Base-by-base conservation (phyloP, 2,113 vertebrate genomes). In the human (Homo sapiens) region DNA sequence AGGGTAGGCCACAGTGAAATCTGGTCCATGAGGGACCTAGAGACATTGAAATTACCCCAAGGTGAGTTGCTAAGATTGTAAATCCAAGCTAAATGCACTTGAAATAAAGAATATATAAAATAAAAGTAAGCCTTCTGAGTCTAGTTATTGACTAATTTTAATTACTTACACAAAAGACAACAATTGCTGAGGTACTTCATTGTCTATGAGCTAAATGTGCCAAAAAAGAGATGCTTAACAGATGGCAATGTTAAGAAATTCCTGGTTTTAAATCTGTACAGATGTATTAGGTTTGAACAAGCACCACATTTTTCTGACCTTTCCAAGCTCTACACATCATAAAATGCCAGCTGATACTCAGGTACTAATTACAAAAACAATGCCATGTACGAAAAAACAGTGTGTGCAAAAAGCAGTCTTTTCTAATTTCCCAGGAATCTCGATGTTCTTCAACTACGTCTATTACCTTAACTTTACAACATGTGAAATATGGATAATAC, bases 1-100 rank as follows among this genome's bases (percentile, higher is more conserved):
- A 10, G 38, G 38, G 70, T 27, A 5, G 35, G 32, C 22, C 32
- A 13, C 0, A 0, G 35, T 30, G 16, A 38, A 8, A 38, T 48
- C 72, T n/a, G 38, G 30, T 14, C 20, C 35, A 40, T 4, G 25
- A 89, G 72, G 32, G 27, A 48, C 48, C 23, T 22, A 12, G 57
- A 81, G 30, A 40, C 22, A 48, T 4, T 48, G 9, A 14, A 1
- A 25, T 78, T 10, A 23, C 11, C 22, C 78, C 8, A 4, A 14
- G 18, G 14, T 27, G 38, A 73, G 23, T 35, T 11, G 9, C 57
- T 52, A 18, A 48, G 72, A 45, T 11, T 16, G 10, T 18, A 75
- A 4, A 45, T 20, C 66, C 32, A 12, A 38, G 13, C 30, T 10
- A n/a, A 79, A 57, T 9, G 22, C 45, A 20, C 23, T 0, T 9